Evolutionary conservation across 2,113 vertebrate species (phyloP), one percentile per base, ranked within the genome.

Genomic region (Riparia riparia): DNA sequence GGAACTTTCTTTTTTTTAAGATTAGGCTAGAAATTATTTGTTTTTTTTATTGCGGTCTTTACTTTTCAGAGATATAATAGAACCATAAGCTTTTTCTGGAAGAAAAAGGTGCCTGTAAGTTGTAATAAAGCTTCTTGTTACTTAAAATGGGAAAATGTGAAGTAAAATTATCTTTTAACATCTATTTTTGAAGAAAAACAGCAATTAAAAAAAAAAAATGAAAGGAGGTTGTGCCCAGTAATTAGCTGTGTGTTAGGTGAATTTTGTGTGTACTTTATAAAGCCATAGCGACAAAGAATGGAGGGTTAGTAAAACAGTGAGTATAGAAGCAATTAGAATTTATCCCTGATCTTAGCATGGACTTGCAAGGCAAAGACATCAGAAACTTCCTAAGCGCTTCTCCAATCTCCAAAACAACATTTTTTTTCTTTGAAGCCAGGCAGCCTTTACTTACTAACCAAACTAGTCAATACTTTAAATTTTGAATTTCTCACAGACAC

Each of bases 171-270:
- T 65, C 4, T 53, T 85, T 22, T 34, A 16, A 7, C 2, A 2
- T 29, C 12, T 29, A 28, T 70, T 85, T 70, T 58, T 56, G 4
- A 81, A 71, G 56, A 88, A 91, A 85, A 56, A 14, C 47, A 85
- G 24, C 21, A 77, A n/a, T 71, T 90, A 95, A 88, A 90, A 86
- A 91, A 95, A 88, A 90, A 34, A 57, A 85, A 58, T 77, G 5
- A 47, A 2, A 51, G 31, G 47, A 37, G 24, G 9, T 28, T 61
- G 51, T 61, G 18, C 13, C 37, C 17, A 29, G 64, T 83, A 86
- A 69, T 66, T 66, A 63, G 6, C 4, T 42, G 28, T 1, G 1
- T 13, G 1, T 44, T 69, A 57, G 31, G 32, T 28, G 63, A 86
- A 91, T 61, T 70, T 24, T 81, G 44, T 3, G 9, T 21, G 25